These are phyloP conservation scores for Lepidotrigona ventralis DNA, from an alignment of 1,140 invertebrate genomes.

Conservation along the genomic window DNA sequence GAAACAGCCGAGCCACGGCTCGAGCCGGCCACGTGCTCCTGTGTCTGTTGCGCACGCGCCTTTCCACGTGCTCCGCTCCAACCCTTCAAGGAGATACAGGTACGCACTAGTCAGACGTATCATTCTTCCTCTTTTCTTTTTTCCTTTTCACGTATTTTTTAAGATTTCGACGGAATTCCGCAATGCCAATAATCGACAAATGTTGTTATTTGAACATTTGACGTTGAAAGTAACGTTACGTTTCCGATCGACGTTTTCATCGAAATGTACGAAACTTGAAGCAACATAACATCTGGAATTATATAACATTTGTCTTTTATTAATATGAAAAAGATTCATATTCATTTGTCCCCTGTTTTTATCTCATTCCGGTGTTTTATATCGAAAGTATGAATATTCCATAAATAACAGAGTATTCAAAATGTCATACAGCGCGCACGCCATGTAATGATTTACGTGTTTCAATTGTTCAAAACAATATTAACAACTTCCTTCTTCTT, in stretches of 20 bases:
- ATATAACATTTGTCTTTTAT: neutral
- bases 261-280: neutral
- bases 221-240: neutral
- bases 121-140: neutral
- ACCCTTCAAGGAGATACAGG: neutral
- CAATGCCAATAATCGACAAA: no score
- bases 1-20: constrained; percentile 42
- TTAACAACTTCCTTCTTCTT: neutral
- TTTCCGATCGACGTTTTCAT: neutral
- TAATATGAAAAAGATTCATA: neutral
- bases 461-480: neutral
- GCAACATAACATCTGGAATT: neutral
- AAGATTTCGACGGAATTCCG: neutral
- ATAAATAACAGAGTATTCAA: no score
- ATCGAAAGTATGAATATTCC: neutral
- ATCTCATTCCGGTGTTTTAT: neutral
- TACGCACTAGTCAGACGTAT: neutral
- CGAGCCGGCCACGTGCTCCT: constrained; percentile 58
- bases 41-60: constrained; percentile 1
- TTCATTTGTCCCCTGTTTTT: neutral
- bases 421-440: neutral
- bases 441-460: neutral
- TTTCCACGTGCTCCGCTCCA: constrained; percentile 50
- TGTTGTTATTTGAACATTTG: neutral
- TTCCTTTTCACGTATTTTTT: no score